Conservation (phyloP, 2,888 invertebrate species). For the Phaonia tiefii region DNA sequence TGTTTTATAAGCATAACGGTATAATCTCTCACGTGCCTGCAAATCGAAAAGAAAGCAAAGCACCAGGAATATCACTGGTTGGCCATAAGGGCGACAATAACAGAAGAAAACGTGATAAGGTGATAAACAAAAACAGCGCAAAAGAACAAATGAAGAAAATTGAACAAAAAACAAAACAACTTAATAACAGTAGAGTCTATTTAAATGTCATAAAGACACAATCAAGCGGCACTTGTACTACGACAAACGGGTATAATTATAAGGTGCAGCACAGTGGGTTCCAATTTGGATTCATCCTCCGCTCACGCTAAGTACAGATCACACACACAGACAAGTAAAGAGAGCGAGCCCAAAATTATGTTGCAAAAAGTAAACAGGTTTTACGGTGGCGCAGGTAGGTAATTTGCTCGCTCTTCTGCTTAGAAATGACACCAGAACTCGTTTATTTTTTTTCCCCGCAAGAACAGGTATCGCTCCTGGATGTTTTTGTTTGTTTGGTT, state of each 20-base stretch:
- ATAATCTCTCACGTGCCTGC: conserved; percentile 61
- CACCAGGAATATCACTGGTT: conserved; percentile 21
- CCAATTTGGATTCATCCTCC: conserved; percentile 37
- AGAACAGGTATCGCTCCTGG: conserved; percentile 3
- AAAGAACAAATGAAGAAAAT: conserved; percentile 25
- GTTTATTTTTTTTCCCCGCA: conserved; percentile 15
- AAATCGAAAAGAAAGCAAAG: not conserved
- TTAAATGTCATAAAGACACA: conserved; percentile 56
- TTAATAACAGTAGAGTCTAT: conserved; percentile 16
- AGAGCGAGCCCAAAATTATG: not conserved
- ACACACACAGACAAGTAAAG: conserved; percentile 5
- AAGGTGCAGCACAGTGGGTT: conserved; percentile 55
- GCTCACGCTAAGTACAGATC: conserved; percentile 25
- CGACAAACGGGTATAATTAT: conserved; percentile 27
- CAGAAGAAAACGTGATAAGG: conserved; percentile 15
- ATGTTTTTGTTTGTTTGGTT: not conserved
- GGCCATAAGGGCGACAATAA: conserved; percentile 5
- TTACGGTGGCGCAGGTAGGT: not conserved
- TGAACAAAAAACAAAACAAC: conserved; percentile 28
- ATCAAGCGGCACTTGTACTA: not conserved
- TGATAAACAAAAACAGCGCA: not conserved
- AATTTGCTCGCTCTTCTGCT: not conserved
- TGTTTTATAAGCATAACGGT: conserved; percentile 56
- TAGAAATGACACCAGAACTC: conserved; percentile 23
- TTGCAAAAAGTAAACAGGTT: conserved; percentile 14